phyloP scores from a whole-genome alignment of 2,797 vertebrate species.

The Pteropus rufus region DNA sequence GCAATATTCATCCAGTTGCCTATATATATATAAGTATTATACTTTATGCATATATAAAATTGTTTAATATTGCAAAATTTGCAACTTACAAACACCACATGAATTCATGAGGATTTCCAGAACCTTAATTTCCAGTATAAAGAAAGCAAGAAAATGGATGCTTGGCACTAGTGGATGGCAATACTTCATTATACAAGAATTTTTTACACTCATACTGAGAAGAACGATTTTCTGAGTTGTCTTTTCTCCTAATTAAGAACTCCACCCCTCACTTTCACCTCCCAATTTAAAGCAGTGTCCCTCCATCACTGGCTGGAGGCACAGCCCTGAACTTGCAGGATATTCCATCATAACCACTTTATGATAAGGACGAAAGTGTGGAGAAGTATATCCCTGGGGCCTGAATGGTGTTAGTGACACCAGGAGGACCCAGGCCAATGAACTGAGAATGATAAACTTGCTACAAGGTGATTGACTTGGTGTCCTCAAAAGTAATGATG shows the following conservation, averaged over 20 bases:
- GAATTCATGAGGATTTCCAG: not conserved
- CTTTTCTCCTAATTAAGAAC: not conserved
- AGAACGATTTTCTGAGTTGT: not conserved
- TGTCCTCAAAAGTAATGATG: not conserved
- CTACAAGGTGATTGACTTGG: not conserved
- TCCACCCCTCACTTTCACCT: not conserved
- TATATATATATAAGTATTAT: not conserved
- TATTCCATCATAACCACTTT: not conserved
- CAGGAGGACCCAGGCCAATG: not conserved
- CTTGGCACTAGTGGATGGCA: not conserved
- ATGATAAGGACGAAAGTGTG: not conserved
- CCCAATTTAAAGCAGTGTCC: not conserved
- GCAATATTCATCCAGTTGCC: not conserved
- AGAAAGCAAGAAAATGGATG: not conserved
- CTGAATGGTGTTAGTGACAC: not conserved
- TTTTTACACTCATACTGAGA: not conserved
- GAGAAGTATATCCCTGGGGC: not conserved
- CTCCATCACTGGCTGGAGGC: not conserved
- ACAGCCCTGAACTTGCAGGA: not conserved
- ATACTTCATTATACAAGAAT: not conserved
- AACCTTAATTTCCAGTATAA: not conserved
- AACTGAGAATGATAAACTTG: not conserved
- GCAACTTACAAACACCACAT: not conserved
- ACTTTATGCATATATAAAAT: not conserved
- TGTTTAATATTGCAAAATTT: not conserved